Evolutionary conservation across 2,888 invertebrate genomes (phyloP), one percentile per base, ranked within the genome.

Genomic region (Fabriciana adippe): DNA sequence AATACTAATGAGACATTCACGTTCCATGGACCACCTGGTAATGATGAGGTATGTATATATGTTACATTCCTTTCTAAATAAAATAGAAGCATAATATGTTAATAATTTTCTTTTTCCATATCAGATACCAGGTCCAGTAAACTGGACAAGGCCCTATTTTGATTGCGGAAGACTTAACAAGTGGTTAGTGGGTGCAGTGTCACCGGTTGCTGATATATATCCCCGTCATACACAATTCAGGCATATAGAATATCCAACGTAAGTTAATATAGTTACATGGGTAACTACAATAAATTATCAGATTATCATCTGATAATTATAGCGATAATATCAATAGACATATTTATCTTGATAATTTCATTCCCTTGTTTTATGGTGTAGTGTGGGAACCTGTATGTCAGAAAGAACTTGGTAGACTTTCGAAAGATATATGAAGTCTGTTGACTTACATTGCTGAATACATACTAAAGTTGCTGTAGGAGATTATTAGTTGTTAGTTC

Each of bases 1-100:
- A 98, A 98, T 81, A 98, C 98, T 1, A 98, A 98, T 88, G 98
- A 98, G 85, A 98, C 98, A n/a, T 97, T 96, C 81, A 97, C 97
- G n/a, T 98, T 98, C 89, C 98, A 98, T 73, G 98, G 98, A 56
- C 98, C 98, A 11, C 97, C 96, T 57, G 97, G 97, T 53, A 96
- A 97, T 74, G 98, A 98, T 87, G 98, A 98, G 93, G 94, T 94
- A 78, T 75, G 84, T 83, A 69, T 41, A 48, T 14, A 47, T 16
- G 26, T 26, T 5, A 50, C 13, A 35, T 31, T 31, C 13, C 6
- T 51, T 8, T 51, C 16, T 48, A 60, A 5, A 26, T 59, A 15
- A 26, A 11, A 2, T n/a, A 47, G 26, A 26, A 26, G 4, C 0
- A 14, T 18, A 3, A 11, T 51, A 51, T 51, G 6, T 1, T 51